A percentile compares a stretch with the other conserved stretches of the same genome.
phyloP scores from a whole-genome alignment of 2,113 vertebrate species.

The Bufo bufo region DNA sequence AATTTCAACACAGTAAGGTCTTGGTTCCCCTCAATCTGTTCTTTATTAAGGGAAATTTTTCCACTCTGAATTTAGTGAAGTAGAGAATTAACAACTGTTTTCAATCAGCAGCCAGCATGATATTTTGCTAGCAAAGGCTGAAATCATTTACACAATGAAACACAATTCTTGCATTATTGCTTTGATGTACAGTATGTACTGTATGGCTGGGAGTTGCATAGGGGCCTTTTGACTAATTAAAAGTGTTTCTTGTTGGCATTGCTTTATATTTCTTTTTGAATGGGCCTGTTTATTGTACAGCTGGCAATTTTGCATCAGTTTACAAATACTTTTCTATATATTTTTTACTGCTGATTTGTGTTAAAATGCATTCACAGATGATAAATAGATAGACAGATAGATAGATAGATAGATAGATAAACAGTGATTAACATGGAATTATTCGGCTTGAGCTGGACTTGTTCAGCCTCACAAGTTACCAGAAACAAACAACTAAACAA shows the following conservation, averaged over 20 bases:
- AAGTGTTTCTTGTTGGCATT: constrained; percentile 61
- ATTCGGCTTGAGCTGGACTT: too few relatives aligned
- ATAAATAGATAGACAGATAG: too few relatives aligned
- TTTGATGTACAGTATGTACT: constrained; percentile 73
- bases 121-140: constrained; percentile 75
- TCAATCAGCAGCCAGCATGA: constrained; percentile 91
- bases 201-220: constrained; percentile 66
- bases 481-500: too few relatives aligned
- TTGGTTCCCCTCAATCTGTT: constrained; percentile 93
- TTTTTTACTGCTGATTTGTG: not conserved
- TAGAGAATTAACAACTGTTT: constrained; percentile 98
- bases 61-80: constrained; percentile 89
- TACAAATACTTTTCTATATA: not conserved
- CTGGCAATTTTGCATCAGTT: not conserved
- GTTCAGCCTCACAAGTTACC: too few relatives aligned
- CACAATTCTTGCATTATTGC: constrained; percentile 79
- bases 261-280: constrained; percentile 58
- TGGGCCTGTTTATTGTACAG: not conserved
- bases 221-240: constrained; percentile 67
- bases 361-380: not conserved
- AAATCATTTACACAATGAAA: constrained; percentile 77
- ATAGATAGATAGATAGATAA: too few relatives aligned
- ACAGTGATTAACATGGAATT: too few relatives aligned
- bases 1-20: constrained; percentile 92
- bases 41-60: constrained; percentile 87